These are phyloP conservation scores for Pygathrix nemaeus DNA, from an alignment of 2,113 vertebrate species.

Conservation along the genomic window DNA sequence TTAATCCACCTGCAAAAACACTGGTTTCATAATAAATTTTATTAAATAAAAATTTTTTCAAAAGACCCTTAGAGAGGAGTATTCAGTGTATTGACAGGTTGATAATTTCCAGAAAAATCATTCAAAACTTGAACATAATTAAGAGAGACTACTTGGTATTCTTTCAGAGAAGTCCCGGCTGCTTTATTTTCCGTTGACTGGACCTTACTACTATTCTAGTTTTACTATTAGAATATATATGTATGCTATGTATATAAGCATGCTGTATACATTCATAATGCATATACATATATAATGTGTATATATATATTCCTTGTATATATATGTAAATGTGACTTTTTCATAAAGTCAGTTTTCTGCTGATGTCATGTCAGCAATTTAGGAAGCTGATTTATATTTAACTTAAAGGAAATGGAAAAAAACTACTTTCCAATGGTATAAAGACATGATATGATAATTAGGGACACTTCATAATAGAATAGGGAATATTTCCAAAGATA, in stretches of 20 bases:
- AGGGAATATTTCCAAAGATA: fast-evolving
- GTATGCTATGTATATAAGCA: too few relatives aligned
- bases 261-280: too few relatives aligned
- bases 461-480: neutral
- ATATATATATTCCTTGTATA: neutral
- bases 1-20: neutral
- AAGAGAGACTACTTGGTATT: neutral
- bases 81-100: neutral
- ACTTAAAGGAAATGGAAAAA: neutral
- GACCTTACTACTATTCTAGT: neutral
- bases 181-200: neutral
- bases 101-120: neutral
- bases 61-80: neutral
- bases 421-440: neutral
- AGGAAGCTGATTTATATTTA: neutral
- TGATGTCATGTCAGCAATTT: neutral
- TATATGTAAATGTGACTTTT: neutral
- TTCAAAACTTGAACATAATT: neutral
- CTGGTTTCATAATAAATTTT: neutral
- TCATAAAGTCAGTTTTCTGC: neutral
- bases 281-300: too few relatives aligned
- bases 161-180: neutral
- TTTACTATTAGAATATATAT: neutral
- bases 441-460: neutral
- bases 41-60: neutral